phyloP scores from a whole-genome alignment of 2,888 invertebrate species.

The Drosophila koepferae region DNA sequence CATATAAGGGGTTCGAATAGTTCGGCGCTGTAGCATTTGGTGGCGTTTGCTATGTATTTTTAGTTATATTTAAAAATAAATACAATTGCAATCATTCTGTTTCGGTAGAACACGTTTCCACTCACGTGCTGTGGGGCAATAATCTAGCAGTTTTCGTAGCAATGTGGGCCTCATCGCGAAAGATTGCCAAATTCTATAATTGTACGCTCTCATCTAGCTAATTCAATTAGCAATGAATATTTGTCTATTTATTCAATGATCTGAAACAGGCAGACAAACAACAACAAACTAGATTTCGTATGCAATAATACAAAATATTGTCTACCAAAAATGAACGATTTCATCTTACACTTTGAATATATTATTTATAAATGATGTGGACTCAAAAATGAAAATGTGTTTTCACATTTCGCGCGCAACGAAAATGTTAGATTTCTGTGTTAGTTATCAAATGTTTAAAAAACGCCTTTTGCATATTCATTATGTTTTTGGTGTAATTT shows the following conservation, averaged over 20 bases:
- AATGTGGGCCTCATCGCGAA: slow-evolving; percentile 22
- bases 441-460: background rate
- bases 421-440: too few relatives aligned
- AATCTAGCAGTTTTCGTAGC: slow-evolving; percentile 75
- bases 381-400: background rate
- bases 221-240: slow-evolving; percentile 57
- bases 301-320: slow-evolving; percentile 12
- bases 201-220: slow-evolving; percentile 43
- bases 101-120: slow-evolving; percentile 45
- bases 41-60: slow-evolving; percentile 36
- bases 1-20: slow-evolving; percentile 45
- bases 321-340: background rate
- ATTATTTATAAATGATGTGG: background rate
- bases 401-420: background rate
- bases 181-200: slow-evolving; percentile 51
- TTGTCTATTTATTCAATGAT: slow-evolving; percentile 14
- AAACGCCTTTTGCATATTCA: background rate
- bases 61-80: slow-evolving; percentile 50
- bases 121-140: slow-evolving; percentile 68
- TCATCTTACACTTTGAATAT: background rate
- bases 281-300: background rate
- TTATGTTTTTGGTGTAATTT: too few relatives aligned
- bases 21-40: slow-evolving; percentile 12
- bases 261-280: background rate
- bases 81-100: slow-evolving; percentile 55